Evolutionary conservation across 2,113 vertebrate genomes (phyloP).

Genomic region (Pedionomus torquatus): DNA sequence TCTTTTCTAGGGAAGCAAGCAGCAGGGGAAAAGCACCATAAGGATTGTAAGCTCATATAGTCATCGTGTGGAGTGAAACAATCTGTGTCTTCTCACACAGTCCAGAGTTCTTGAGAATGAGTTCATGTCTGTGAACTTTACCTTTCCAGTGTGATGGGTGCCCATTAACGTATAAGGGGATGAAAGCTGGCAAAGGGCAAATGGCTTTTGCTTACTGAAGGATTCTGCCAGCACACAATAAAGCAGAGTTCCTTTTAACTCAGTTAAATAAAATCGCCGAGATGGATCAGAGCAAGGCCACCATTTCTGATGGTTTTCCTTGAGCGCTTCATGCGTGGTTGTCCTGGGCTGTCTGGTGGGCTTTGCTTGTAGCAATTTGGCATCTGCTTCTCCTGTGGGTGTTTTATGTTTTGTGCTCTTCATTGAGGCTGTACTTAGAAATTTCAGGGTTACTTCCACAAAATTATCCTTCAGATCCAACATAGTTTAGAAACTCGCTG

Average conservation of each 20-base stretch:
- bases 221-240: background rate
- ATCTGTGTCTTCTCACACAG: conserved; percentile 20
- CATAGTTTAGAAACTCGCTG: background rate
- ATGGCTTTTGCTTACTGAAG: background rate
- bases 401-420: background rate
- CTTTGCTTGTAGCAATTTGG: background rate
- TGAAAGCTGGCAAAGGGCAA: background rate
- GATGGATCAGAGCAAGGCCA: background rate
- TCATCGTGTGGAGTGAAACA: conserved; percentile 5
- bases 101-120: background rate
- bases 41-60: conserved; percentile 20
- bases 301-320: background rate
- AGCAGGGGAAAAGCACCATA: conserved; percentile 31
- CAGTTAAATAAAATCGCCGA: background rate
- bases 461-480: background rate
- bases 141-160: background rate
- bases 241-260: background rate
- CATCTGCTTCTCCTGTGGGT: background rate
- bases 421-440: background rate
- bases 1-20: conserved; percentile 19
- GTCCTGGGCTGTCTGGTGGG: background rate
- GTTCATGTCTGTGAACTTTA: background rate
- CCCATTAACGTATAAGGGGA: background rate
- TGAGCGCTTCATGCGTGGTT: background rate
- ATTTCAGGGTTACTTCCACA: background rate